Evolutionary conservation across 1,140 invertebrate species (phyloP).

Genomic region (Drosophila biarmipes): DNA sequence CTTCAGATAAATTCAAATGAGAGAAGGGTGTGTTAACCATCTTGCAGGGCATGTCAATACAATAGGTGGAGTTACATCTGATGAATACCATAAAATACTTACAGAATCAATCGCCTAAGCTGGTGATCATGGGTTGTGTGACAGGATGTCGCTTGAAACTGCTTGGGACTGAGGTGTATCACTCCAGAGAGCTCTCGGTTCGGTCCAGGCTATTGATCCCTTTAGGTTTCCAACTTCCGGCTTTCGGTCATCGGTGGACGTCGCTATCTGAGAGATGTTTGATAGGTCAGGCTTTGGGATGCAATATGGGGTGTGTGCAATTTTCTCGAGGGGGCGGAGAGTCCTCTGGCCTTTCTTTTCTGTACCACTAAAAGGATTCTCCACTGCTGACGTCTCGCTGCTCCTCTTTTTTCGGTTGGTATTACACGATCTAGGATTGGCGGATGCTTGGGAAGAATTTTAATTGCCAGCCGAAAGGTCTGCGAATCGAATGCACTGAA

Average conservation of each 20-base stretch:
- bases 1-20: no score
- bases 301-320: neutral
- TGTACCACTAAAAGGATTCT: neutral
- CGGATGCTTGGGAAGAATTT: neutral
- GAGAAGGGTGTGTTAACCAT: neutral
- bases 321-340: neutral
- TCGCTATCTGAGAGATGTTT: neutral
- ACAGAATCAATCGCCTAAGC: slow-evolving; percentile 9
- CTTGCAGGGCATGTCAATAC: no score
- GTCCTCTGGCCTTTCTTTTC: neutral
- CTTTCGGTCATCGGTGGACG: neutral
- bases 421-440: neutral
- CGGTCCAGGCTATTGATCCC: neutral
- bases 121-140: slow-evolving; percentile 10
- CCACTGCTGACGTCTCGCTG: neutral
- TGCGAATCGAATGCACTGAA: neutral
- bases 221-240: neutral
- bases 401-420: neutral
- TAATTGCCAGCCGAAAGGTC: neutral
- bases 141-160: neutral
- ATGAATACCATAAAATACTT: slow-evolving; percentile 10
- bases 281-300: neutral
- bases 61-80: no score
- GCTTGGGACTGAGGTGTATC: neutral
- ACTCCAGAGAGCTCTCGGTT: neutral